Base-by-base conservation (phyloP, 2,797 vertebrate species). In the Centroberyx gerrardi region DNA sequence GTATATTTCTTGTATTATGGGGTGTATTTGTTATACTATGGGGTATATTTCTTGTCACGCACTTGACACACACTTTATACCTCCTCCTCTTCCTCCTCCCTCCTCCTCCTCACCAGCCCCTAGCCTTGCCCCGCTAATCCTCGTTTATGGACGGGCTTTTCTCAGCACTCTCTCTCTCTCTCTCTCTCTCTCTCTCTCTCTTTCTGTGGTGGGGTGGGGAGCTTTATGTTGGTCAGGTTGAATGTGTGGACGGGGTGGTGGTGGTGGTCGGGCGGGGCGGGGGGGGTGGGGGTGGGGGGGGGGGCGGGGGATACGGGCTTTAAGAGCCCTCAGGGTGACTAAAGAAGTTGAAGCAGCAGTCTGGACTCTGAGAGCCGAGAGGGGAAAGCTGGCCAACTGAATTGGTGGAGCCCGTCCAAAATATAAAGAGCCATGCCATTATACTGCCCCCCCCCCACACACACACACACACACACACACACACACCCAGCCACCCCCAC, bases 101-200 rank as follows among this genome's bases (percentile, higher is more conserved):
- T 22, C 49, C 40, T 31, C 67, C 59, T 59, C 62, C 74, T 86
- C 86, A 28, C 79, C 68, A 59, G 65, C 71, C 69, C 60, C 66
- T 72, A 18, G 42, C 42, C 27, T 17, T 2, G 63, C 51, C 56
- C 78, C 83, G 76, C 81, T 94, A 94, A 95, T 94, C 91, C 92
- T 72, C 62, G 70, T 94, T 93, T 93, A 92, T 91, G 78, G 85
- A 80, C 33, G 46, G 84, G 87, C 81, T 92, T 92, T 93, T 81
- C 87, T 90, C 80, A 76, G 48, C 82, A 70, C 83, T 85, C 85
- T 76, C 59, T 84, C 65, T 83, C 83, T 85, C 85, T 76, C 59
- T 84, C 65, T 83, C 18, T 52, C 18, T 22, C 49, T 22, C 49
- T 52, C 29, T 18, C n/a, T 18, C 15, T 51, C 48, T 22, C 17